Percentiles rank a stretch among this genome's conserved stretches.
Evolutionary conservation across 2,888 invertebrate species (phyloP).

Genomic region (Sphaeridia pumilis): DNA sequence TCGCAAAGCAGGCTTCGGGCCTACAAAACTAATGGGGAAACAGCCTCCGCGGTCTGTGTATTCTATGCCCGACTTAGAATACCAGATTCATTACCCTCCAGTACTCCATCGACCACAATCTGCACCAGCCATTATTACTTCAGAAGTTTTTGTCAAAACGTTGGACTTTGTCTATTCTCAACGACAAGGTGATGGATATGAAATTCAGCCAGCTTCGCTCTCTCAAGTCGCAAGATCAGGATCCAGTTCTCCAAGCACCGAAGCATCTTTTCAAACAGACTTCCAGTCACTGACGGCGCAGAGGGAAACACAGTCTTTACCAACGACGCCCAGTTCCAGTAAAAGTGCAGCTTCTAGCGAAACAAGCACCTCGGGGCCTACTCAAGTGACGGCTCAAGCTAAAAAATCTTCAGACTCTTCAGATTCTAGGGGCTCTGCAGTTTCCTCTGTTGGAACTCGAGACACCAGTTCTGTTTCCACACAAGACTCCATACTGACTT

Average conservation of each 20-base stretch:
- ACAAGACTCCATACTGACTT: background rate
- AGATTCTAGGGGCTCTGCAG: background rate
- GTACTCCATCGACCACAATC: slow-evolving; percentile 31
- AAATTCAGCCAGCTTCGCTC: background rate
- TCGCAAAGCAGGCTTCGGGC: slow-evolving; percentile 28
- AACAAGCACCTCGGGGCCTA: background rate
- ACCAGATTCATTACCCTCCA: slow-evolving; percentile 33
- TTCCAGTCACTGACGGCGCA: background rate
- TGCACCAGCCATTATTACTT: slow-evolving; percentile 35
- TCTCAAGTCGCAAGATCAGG: background rate
- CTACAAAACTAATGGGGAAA: slow-evolving; percentile 31
- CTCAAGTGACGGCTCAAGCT: no score
- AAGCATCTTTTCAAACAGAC: background rate
- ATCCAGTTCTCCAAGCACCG: background rate
- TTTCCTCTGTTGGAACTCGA: background rate
- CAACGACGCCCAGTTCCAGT: slow-evolving; percentile 5
- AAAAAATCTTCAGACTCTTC: background rate
- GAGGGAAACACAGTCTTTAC: slow-evolving; percentile 1
- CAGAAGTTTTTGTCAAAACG: slow-evolving; percentile 35
- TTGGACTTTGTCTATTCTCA: slow-evolving; percentile 30
- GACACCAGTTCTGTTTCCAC: background rate
- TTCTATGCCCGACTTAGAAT: slow-evolving; percentile 34
- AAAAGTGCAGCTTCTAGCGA: background rate
- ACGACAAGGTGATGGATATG: background rate
- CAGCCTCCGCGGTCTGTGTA: slow-evolving; percentile 25